Base-by-base conservation (phyloP, 2,888 invertebrate genomes). In the Merodon equestris region DNA sequence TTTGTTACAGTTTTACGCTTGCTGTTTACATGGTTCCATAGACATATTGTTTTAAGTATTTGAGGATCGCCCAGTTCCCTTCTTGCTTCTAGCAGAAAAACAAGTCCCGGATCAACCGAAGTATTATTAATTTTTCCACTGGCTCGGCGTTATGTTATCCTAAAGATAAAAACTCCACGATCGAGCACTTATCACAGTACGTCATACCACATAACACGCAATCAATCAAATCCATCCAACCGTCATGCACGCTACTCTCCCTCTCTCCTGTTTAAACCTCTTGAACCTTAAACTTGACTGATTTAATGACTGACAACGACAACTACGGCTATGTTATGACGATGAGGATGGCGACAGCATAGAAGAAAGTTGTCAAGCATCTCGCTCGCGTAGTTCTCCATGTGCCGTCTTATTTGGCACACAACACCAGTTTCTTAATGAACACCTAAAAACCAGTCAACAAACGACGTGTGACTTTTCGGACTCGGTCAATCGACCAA, bases 231-330 rank as follows among this genome's bases (percentile, higher is more conserved):
- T 19, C 15, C 27, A 27, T 27, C 27, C 27, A 27, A 27, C 27
- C 27, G 7, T 27, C 27, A 4, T 7, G 27, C 27, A 27, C 27
- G 44, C 14, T 36, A 15, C 53, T 15, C 27, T 27, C 44, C 38
- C 38, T 45, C 42, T 47, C 14, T 42, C 42, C 27, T 54, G 18
- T 27, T 47, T 7, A 34, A 60, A 61, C 48, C 42, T 54, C 70
- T 71, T 71, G 70, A 71, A 61, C 70, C 61, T 54, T 61, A 71
- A 61, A 71, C 53, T 71, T 71, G 61, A 61, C 60, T 53, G 61
- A 70, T 34, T 45, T 38, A 56, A 66, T 54, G 54, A 40, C 53
- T n/a, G 12, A n/a, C 27, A 27, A 27, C 27, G 27, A 27, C 7
- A 7, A 27, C 27, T 2, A 34, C 34, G 2, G 27, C 34, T 1